Evolutionary conservation across 2,797 vertebrate genomes (phyloP).

Genomic region (Erpetoichthys calabaricus): DNA sequence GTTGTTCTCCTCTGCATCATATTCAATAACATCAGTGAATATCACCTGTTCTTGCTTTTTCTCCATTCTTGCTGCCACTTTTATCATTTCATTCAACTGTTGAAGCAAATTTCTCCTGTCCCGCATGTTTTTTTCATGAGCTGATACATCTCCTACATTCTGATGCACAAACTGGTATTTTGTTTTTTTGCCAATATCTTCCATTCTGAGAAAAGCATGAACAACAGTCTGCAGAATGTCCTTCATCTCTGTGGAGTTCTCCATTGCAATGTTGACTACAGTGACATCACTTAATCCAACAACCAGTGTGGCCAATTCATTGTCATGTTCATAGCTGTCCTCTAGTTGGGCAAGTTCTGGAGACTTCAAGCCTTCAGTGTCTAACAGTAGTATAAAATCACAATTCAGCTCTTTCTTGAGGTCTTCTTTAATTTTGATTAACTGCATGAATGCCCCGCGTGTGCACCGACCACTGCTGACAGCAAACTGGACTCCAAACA

Average conservation of each 20-base stretch:
- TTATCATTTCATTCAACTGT: slow-evolving; percentile 19
- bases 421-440: slow-evolving; percentile 33
- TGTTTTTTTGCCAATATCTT: slow-evolving; percentile 27
- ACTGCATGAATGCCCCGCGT: slow-evolving; percentile 40
- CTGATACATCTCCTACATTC: slow-evolving; percentile 21
- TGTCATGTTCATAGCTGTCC: slow-evolving; percentile 27
- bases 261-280: slow-evolving; percentile 31
- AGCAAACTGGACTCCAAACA: slow-evolving; percentile 39
- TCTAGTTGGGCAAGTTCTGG: slow-evolving; percentile 14
- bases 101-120: slow-evolving; percentile 26
- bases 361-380: slow-evolving; percentile 27
- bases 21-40: slow-evolving; percentile 25
- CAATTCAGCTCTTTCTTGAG: slow-evolving; percentile 41
- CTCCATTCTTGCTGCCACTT: slow-evolving; percentile 7
- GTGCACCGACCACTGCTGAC: slow-evolving; percentile 24
- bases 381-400: slow-evolving; percentile 34
- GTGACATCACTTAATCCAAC: slow-evolving; percentile 36
- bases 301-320: slow-evolving; percentile 30
- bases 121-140: slow-evolving; percentile 5
- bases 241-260: slow-evolving; percentile 22
- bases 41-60: background rate
- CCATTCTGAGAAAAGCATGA: slow-evolving; percentile 30
- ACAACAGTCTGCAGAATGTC: slow-evolving; percentile 28
- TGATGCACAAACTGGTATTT: slow-evolving; percentile 37
- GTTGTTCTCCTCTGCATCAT: slow-evolving; percentile 26